Evolutionary conservation across 2,797 vertebrate genomes (phyloP), one percentile per base, ranked within the genome.

Genomic region (Nyctalus aviator): DNA sequence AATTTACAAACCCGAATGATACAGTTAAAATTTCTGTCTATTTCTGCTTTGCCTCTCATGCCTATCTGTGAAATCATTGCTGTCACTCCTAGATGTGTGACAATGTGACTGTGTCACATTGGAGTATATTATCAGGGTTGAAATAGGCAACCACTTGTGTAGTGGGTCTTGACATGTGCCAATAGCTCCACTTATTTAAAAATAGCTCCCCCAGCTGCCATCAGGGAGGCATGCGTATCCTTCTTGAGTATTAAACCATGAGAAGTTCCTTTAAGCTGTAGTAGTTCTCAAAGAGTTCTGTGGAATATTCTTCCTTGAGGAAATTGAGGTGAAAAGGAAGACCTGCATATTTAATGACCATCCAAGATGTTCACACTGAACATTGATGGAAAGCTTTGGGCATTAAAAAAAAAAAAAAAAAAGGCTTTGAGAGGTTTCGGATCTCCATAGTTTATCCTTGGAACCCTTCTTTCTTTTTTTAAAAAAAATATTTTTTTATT

Each of bases 101-200:
- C 88, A 93, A 50, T 11, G 32, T 78, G 72, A 77, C 53, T n/a
- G 0, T 91, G 77, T 81, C 91, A 92, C 68, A 94, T 30, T 30
- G 48, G 32, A 96, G 87, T 62, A 46, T 48, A 71, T 95, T 94
- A 96, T 88, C 81, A 94, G 91, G 78, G 69, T 44, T 78, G 48
- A 93, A 96, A 89, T 84, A 90, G 66, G 32, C 72, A 86, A 32
- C 77, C 84, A 93, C 84, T 96, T 95, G 84, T 93, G 84, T 79
- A 32, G 59, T 84, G 72, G 44, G 66, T 77, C 50, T 66, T 96
- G 84, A 86, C 72, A 79, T 72, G 66, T 89, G 62, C 89, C 59
- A 73, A 89, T 93, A 78, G 57, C 44, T 64, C 41, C 69, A 50
- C 55, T 95, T 89, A 82, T 25, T 75, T 95, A 93, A 96, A 95